These are phyloP conservation scores for Conchocele bisecta DNA, from an alignment of 2,888 invertebrate species.

Conservation along the genomic window DNA sequence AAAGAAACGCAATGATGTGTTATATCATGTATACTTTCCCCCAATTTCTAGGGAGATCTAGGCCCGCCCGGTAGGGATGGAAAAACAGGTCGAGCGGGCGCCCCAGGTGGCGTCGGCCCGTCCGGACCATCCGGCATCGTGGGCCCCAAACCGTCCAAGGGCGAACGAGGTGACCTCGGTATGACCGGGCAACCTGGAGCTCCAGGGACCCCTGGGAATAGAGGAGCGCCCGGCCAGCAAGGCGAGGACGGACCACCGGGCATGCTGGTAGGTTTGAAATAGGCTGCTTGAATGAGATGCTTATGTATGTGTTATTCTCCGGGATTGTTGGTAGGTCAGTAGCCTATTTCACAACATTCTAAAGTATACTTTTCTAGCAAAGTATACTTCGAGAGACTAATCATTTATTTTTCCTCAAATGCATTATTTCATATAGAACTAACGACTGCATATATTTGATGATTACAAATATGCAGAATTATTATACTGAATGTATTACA, in stretches of 20 bases:
- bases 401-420: too few relatives aligned
- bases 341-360: too few relatives aligned
- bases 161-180: slow-evolving; percentile 81
- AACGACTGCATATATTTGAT: too few relatives aligned
- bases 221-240: slow-evolving; percentile 65
- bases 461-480: too few relatives aligned
- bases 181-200: slow-evolving; percentile 83
- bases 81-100: slow-evolving; percentile 69
- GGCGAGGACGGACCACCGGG: slow-evolving; percentile 69
- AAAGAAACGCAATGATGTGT: too few relatives aligned
- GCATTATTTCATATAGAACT: too few relatives aligned
- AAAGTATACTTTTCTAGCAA: too few relatives aligned
- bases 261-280: slow-evolving; percentile 55
- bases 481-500: too few relatives aligned
- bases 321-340: too few relatives aligned
- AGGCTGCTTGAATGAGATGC: neutral
- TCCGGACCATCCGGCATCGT: slow-evolving; percentile 64
- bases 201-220: slow-evolving; percentile 82
- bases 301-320: neutral
- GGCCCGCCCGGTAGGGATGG: slow-evolving; percentile 80
- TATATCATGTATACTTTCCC: too few relatives aligned
- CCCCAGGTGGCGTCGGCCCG: slow-evolving; percentile 65
- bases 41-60: slow-evolving; percentile 88
- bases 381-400: too few relatives aligned
- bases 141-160: slow-evolving; percentile 68